Conservation (phyloP, 2,888 invertebrate genomes). For the Conchocele bisecta region DNA sequence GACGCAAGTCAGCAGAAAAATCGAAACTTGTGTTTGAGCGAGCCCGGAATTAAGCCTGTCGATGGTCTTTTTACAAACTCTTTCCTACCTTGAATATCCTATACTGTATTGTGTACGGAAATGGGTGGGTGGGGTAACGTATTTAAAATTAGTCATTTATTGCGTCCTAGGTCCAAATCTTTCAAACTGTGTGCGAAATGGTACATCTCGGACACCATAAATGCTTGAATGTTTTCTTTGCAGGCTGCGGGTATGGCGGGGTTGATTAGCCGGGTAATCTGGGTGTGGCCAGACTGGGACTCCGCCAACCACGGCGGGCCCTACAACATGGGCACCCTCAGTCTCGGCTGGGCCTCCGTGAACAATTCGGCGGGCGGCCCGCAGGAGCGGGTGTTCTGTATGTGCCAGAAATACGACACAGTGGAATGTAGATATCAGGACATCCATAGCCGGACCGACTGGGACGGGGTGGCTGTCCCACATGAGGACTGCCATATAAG, state of each 20-base stretch:
- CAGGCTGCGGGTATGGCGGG: conserved; percentile 71
- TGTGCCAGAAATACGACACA: conserved; percentile 49
- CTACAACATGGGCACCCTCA: conserved; percentile 41
- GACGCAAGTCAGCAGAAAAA: no score
- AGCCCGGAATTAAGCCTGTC: no score
- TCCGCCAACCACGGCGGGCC: conserved; percentile 48
- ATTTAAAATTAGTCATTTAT: no score
- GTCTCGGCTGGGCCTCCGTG: conserved; percentile 53
- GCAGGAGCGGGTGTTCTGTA: conserved; percentile 52
- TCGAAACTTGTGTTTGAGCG: no score
- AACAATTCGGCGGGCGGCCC: neutral
- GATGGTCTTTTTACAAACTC: no score
- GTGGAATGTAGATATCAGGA: conserved; percentile 20
- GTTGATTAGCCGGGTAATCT: conserved; percentile 69
- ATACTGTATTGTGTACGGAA: no score
- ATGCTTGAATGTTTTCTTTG: conserved; percentile 25
- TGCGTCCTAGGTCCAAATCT: no score
- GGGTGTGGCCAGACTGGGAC: conserved; percentile 78
- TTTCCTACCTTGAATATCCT: no score
- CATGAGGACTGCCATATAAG: conserved; percentile 55
- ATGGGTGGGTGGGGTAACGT: no score
- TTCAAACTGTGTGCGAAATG: no score
- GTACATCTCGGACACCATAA: no score
- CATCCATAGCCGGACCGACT: neutral
- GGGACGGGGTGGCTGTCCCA: conserved; percentile 43